Conservation (phyloP, 1,140 invertebrate species). For the Bombus turneri region DNA sequence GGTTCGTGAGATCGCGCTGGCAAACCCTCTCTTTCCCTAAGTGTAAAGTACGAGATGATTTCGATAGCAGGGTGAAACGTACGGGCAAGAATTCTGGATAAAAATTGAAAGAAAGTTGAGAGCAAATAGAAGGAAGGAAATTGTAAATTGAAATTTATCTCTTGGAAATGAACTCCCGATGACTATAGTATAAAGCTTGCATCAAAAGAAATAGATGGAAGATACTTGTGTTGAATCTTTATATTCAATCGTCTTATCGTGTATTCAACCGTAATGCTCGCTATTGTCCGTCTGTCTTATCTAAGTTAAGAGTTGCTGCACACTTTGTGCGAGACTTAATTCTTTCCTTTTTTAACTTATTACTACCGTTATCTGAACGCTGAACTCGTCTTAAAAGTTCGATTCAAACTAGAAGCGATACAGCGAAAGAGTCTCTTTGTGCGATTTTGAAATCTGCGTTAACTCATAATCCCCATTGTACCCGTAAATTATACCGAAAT, state of each 20-base stretch:
- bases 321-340: neutral
- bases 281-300: too few relatives aligned
- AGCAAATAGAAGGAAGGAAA: neutral
- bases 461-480: slow-evolving; percentile 21
- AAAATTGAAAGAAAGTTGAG: neutral
- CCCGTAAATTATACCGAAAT: slow-evolving; percentile 11
- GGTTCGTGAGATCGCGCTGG: neutral
- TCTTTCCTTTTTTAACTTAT: too few relatives aligned
- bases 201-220: too few relatives aligned
- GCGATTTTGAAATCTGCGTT: neutral
- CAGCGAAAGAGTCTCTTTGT: slow-evolving; percentile 11
- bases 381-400: slow-evolving; percentile 1
- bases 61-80: neutral
- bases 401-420: neutral
- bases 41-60: neutral
- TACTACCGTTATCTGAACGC: neutral
- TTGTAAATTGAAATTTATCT: neutral
- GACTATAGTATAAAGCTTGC: too few relatives aligned
- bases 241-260: too few relatives aligned
- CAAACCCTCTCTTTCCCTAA: neutral
- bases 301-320: too few relatives aligned
- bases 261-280: too few relatives aligned
- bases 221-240: too few relatives aligned
- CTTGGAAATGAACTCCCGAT: too few relatives aligned
- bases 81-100: neutral